These are phyloP conservation scores for Stigmatopora argus DNA, from an alignment of 2,113 vertebrate genomes.

Conservation along the genomic window DNA sequence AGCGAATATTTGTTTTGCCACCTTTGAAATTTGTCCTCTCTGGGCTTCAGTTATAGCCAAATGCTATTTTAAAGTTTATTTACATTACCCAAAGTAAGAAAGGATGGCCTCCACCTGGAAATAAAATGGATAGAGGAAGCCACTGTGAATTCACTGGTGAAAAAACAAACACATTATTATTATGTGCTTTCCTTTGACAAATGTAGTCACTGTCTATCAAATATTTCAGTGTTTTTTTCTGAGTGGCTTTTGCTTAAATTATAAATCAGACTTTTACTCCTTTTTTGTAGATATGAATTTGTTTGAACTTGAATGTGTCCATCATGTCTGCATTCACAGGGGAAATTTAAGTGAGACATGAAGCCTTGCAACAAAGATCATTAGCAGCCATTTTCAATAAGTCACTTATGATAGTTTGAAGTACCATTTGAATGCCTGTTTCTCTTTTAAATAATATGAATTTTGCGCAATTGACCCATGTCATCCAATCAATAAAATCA, in stretches of 20 bases:
- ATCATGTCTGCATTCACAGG: neutral
- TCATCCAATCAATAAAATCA: neutral
- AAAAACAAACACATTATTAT: neutral
- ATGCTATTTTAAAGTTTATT: too few relatives aligned
- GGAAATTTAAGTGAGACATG: slow-evolving; percentile 6
- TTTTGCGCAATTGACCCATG: too few relatives aligned
- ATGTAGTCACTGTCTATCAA: neutral
- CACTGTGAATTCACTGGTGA: neutral
- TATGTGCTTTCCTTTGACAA: neutral
- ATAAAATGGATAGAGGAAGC: neutral
- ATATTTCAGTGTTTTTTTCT: neutral
- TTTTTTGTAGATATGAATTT: neutral
- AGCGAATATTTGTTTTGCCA: slow-evolving; percentile 37
- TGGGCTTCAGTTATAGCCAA: slow-evolving; percentile 43
- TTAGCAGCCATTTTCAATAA: slow-evolving; percentile 13
- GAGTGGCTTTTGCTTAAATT: neutral
- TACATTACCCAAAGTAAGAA: too few relatives aligned
- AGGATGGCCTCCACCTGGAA: too few relatives aligned
- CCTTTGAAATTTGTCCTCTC: slow-evolving; percentile 39
- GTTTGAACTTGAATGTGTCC: neutral
- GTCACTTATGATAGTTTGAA: slow-evolving; percentile 10
- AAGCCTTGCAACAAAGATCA: slow-evolving; percentile 8
- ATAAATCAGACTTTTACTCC: neutral
- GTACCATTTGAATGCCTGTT: neutral
- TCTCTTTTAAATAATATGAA: neutral